Evolutionary conservation across 2,113 vertebrate species (phyloP).

Genomic region (Polypterus senegalus): DNA sequence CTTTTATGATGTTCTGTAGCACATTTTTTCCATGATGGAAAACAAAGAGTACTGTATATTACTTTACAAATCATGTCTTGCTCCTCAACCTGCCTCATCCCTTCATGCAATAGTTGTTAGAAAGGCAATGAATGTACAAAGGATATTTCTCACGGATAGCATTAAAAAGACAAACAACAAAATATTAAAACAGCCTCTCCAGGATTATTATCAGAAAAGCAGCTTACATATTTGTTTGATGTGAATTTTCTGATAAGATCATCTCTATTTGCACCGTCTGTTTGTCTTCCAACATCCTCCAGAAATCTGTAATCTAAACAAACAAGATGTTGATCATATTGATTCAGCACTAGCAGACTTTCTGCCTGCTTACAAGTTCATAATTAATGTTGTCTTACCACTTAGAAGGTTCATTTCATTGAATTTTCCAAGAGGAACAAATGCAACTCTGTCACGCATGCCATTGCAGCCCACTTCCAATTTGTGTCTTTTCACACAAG

Average conservation of each 20-base stretch:
- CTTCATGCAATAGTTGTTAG: no score
- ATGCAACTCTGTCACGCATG: slow-evolving; percentile 73
- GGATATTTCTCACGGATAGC: not conserved
- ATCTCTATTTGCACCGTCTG: slow-evolving; percentile 69
- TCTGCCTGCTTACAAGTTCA: not conserved
- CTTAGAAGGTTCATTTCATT: slow-evolving; percentile 76
- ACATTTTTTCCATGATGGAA: no score
- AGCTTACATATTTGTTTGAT: slow-evolving; percentile 46
- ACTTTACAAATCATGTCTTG: no score
- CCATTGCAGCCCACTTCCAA: slow-evolving; percentile 63
- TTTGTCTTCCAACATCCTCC: slow-evolving; percentile 78
- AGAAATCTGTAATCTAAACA: slow-evolving; percentile 86
- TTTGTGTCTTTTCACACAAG: slow-evolving; percentile 87
- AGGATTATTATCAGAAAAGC: not conserved
- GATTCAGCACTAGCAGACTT: no score
- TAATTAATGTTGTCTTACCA: slow-evolving; percentile 47
- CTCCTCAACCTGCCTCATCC: no score
- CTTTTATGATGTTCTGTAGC: not conserved
- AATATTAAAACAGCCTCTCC: no score
- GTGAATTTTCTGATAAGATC: slow-evolving; percentile 31
- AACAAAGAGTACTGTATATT: no score
- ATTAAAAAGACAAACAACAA: not conserved
- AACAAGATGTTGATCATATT: slow-evolving; percentile 1
- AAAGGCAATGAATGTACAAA: not conserved
- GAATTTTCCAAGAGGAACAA: slow-evolving; percentile 66